phyloP scores from a whole-genome alignment of 2,113 vertebrate species.

The Greenwoodochromis staneri region DNA sequence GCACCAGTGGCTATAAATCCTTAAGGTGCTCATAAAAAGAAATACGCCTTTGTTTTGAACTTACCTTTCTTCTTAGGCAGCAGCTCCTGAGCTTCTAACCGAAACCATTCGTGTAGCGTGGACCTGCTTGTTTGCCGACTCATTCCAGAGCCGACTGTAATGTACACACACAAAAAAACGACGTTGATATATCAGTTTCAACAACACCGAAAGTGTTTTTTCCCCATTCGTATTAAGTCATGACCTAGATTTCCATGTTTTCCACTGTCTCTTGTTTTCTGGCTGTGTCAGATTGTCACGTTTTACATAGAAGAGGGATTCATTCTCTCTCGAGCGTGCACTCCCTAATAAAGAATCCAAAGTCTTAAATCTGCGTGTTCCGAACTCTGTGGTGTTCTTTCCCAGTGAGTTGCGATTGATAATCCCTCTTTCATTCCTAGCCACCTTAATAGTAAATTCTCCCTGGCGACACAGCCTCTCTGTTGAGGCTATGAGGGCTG shows the following conservation, averaged over 20 bases:
- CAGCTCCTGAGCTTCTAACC: slow-evolving; percentile 29
- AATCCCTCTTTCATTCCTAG: not conserved
- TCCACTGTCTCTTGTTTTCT: not conserved
- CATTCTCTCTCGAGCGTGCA: not conserved
- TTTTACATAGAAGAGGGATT: not conserved
- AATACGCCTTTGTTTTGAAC: slow-evolving; percentile 57
- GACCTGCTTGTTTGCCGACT: not conserved
- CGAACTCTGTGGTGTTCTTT: not conserved
- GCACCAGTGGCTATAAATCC: slow-evolving; percentile 33
- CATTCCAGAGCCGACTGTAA: not conserved
- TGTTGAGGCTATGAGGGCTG: not conserved
- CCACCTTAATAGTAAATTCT: not conserved
- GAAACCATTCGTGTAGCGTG: slow-evolving; percentile 42
- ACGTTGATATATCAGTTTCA: not conserved
- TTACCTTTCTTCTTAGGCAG: slow-evolving; percentile 38
- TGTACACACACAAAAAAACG: not conserved
- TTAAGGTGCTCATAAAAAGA: slow-evolving; percentile 49
- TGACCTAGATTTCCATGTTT: not conserved
- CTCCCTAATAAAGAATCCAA: not conserved
- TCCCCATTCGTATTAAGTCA: not conserved
- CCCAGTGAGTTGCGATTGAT: slow-evolving; percentile 3
- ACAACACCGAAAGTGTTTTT: not conserved
- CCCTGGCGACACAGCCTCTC: not conserved
- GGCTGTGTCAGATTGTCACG: not conserved
- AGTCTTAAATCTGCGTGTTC: slow-evolving; percentile 11